phyloP scores from a whole-genome alignment of 1,140 invertebrate genomes.

The Drosophila baimaii region DNA sequence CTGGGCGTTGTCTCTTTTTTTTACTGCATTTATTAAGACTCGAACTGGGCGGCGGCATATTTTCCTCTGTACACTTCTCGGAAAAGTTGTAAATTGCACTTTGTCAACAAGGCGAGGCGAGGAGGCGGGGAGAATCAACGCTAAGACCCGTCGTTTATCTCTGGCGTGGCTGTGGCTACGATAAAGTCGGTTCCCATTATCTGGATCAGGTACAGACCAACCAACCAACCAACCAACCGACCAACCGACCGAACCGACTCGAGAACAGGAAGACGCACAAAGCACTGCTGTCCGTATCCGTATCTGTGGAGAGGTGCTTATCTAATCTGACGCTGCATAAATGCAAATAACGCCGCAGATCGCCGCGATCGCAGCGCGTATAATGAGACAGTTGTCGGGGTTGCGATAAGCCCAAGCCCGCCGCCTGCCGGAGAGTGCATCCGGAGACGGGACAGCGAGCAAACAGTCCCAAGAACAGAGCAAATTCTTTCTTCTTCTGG shows the following conservation, averaged over 20 bases:
- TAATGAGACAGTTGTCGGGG: slow-evolving; percentile 70
- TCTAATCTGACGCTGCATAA: slow-evolving; percentile 79
- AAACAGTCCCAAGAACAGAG: slow-evolving; percentile 79
- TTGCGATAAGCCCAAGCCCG: slow-evolving; percentile 69
- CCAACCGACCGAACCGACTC: slow-evolving; percentile 12
- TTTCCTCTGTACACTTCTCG: slow-evolving; percentile 66
- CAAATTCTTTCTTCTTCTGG: slow-evolving; percentile 79
- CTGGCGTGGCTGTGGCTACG: slow-evolving; percentile 30
- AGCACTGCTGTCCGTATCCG: slow-evolving; percentile 28
- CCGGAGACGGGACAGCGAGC: slow-evolving; percentile 61
- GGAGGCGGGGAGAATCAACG: slow-evolving; percentile 61
- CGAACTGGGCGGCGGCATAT: slow-evolving; percentile 58
- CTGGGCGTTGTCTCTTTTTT: slow-evolving; percentile 17
- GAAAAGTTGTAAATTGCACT: slow-evolving; percentile 80
- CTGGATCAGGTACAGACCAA: slow-evolving; percentile 45
- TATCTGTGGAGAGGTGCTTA: slow-evolving; percentile 56
- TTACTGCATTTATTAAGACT: slow-evolving; percentile 65
- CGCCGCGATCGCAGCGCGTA: slow-evolving; percentile 46
- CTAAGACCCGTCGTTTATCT: slow-evolving; percentile 73
- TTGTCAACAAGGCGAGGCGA: slow-evolving; percentile 63
- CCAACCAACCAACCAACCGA: background rate
- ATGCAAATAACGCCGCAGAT: slow-evolving; percentile 76
- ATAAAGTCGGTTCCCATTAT: slow-evolving; percentile 74
- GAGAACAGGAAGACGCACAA: slow-evolving; percentile 75
- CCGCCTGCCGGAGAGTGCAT: slow-evolving; percentile 58